Percentiles rank a stretch among this genome's conserved stretches.
Evolutionary conservation across 2,113 vertebrate species (phyloP).

Genomic region (Motacilla alba): DNA sequence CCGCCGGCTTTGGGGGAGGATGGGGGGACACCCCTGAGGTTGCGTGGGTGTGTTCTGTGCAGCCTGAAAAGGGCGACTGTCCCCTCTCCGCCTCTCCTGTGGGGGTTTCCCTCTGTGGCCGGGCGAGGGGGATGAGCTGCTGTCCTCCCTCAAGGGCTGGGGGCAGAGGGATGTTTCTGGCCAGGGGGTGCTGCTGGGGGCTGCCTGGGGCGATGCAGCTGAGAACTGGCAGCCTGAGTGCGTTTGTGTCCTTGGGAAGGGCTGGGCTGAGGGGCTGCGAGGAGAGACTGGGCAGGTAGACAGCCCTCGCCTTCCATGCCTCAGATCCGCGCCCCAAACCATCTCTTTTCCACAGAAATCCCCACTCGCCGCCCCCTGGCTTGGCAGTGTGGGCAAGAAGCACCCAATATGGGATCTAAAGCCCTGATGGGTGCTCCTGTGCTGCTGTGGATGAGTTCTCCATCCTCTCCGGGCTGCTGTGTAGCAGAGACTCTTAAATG

Average conservation of each 20-base stretch:
- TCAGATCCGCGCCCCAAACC: neutral
- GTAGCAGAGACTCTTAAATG: neutral
- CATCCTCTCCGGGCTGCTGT: neutral
- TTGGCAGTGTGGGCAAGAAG: neutral
- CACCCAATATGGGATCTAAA: neutral
- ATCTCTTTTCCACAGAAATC: neutral
- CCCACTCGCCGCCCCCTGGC: neutral
- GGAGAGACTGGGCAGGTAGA: neutral
- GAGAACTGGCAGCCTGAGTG: neutral
- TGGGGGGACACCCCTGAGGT: neutral
- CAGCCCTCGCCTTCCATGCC: accelerated
- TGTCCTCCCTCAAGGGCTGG: neutral
- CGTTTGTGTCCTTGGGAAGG: neutral
- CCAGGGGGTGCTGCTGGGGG: neutral
- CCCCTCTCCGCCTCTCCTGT: neutral
- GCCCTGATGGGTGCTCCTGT: accelerated
- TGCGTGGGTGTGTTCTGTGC: accelerated
- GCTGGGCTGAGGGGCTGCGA: neutral
- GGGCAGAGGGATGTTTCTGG: neutral
- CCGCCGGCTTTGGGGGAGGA: neutral
- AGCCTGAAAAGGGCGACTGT: neutral
- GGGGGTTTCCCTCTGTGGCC: neutral
- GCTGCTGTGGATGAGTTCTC: neutral
- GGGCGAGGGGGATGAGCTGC: neutral
- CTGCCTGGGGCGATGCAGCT: neutral